Percentiles rank a stretch among this genome's conserved stretches.
phyloP scores from a whole-genome alignment of 2,888 invertebrate genomes.

The Acanthosoma haemorrhoidale region DNA sequence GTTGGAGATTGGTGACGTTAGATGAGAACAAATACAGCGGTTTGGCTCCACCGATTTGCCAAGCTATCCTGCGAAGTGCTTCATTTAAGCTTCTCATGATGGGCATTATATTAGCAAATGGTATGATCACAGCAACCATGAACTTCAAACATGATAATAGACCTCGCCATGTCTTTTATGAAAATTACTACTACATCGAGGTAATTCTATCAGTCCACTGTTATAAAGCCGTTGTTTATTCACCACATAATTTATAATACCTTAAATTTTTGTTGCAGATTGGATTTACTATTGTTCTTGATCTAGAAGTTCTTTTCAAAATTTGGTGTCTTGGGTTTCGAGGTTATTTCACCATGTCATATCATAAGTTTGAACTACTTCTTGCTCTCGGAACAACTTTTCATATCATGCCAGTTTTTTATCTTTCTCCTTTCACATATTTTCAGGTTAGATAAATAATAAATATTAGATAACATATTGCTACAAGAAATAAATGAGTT shows the following conservation, averaged over 20 bases:
- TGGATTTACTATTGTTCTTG: constrained; percentile 89
- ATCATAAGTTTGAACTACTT: constrained; percentile 94
- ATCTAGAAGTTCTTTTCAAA: constrained; percentile 92
- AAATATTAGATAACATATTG: no score
- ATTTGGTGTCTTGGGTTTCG: constrained; percentile 95
- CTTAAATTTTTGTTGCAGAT: constrained; percentile 59
- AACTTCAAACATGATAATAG: constrained; percentile 86
- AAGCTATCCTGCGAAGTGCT: constrained; percentile 80
- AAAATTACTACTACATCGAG: constrained; percentile 90
- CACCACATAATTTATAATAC: no score
- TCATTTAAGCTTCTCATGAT: constrained; percentile 90
- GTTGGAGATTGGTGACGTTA: constrained; percentile 92
- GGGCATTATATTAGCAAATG: constrained; percentile 91
- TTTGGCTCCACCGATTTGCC: constrained; percentile 76
- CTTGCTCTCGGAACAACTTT: constrained; percentile 88
- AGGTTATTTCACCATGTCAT: constrained; percentile 91
- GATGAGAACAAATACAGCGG: constrained; percentile 94
- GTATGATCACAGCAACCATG: constrained; percentile 92
- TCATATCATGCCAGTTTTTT: constrained; percentile 87
- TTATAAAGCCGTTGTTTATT: background rate
- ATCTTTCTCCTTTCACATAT: constrained; percentile 90
- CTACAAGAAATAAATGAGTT: no score
- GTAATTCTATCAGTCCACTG: constrained; percentile 45
- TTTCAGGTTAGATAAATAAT: constrained; percentile 93
- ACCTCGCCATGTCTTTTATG: constrained; percentile 74